A percentile compares a stretch with the other conserved stretches of the same genome.
phyloP scores from a whole-genome alignment of 1,140 invertebrate species.

The Drosophila biarmipes region DNA sequence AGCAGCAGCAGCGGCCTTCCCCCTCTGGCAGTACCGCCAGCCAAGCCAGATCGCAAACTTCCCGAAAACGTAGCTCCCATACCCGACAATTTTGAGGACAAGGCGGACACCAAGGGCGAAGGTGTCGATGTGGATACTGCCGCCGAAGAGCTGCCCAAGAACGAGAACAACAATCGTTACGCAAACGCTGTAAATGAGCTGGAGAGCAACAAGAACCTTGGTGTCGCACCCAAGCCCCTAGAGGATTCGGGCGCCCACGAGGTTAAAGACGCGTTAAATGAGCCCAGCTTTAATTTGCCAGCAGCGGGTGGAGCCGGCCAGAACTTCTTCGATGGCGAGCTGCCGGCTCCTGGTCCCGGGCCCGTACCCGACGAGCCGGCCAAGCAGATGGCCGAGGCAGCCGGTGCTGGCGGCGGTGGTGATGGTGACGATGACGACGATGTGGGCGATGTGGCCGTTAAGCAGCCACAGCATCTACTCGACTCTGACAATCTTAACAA shows the following conservation, averaged over 20 bases:
- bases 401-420: slow-evolving; percentile 45
- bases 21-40: slow-evolving; percentile 64
- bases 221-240: slow-evolving; percentile 27
- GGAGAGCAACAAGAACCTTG: slow-evolving; percentile 62
- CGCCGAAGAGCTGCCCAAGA: slow-evolving; percentile 70
- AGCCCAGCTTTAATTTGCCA: slow-evolving; percentile 78
- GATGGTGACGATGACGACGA: slow-evolving; percentile 74
- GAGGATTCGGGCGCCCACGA: slow-evolving; percentile 82
- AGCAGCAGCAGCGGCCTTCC: slow-evolving; percentile 69
- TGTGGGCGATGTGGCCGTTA: slow-evolving; percentile 76
- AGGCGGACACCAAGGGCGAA: slow-evolving; percentile 50
- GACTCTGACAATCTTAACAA: slow-evolving; percentile 80
- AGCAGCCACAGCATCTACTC: slow-evolving; percentile 70
- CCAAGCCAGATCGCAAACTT: slow-evolving; percentile 73
- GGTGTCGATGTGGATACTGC: slow-evolving; percentile 58
- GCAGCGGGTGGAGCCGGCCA: slow-evolving; percentile 61
- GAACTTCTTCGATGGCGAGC: slow-evolving; percentile 71
- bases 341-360: slow-evolving; percentile 37
- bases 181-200: slow-evolving; percentile 70
- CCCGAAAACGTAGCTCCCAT: slow-evolving; percentile 82
- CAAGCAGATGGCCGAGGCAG: slow-evolving; percentile 51
- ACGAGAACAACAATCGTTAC: slow-evolving; percentile 81
- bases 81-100: slow-evolving; percentile 77
- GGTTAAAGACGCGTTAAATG: slow-evolving; percentile 78
- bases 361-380: slow-evolving; percentile 37